Conservation (phyloP, 1,140 invertebrate genomes). For the Lamellibrachia luymesi region DNA sequence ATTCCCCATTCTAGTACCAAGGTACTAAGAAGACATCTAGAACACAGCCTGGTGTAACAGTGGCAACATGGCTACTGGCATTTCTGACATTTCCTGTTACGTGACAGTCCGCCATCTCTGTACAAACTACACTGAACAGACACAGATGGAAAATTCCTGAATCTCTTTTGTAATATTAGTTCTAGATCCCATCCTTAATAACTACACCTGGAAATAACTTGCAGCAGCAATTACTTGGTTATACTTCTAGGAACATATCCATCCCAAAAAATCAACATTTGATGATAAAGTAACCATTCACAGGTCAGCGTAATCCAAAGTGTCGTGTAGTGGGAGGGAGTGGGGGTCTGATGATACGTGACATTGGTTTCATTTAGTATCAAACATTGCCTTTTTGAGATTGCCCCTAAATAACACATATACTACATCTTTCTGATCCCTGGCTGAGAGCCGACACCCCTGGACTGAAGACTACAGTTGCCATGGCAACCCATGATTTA, state of each 20-base stretch:
- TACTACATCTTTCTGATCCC: background rate
- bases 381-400: background rate
- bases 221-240: background rate
- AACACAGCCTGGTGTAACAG: background rate
- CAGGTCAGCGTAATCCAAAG: no score
- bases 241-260: no score
- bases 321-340: no score
- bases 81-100: background rate
- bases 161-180: background rate
- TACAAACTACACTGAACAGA: background rate
- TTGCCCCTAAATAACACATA: background rate
- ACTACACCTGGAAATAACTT: background rate
- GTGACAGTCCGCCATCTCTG: background rate
- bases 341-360: background rate
- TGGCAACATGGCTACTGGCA: background rate
- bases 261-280: no score
- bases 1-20: background rate
- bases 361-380: background rate
- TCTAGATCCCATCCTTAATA: background rate
- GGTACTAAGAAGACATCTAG: background rate
- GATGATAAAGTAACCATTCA: no score
- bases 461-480: background rate
- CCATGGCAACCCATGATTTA: background rate
- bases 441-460: no score
- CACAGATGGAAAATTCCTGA: background rate